Evolutionary conservation across 2,113 vertebrate genomes (phyloP).

Genomic region (Labeo catla): DNA sequence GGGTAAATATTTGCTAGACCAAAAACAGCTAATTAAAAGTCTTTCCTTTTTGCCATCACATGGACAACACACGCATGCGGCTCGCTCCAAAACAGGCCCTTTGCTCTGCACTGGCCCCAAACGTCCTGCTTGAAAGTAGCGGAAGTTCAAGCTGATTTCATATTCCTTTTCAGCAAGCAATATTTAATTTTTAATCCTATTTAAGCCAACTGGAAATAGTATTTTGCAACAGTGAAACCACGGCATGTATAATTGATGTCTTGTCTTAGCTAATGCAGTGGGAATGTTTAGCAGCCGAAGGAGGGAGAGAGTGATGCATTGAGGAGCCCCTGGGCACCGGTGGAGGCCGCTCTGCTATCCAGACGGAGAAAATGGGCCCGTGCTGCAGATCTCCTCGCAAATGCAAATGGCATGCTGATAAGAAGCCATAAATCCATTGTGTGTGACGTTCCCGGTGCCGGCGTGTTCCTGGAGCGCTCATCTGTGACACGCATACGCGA

Average conservation of each 20-base stretch:
- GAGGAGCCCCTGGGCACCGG: constrained; percentile 46
- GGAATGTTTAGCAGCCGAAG: constrained; percentile 54
- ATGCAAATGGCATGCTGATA: constrained; percentile 63
- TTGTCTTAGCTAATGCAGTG: constrained; percentile 54
- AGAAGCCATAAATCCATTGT: constrained; percentile 57
- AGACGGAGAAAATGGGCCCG: constrained; percentile 14
- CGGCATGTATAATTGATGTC: constrained; percentile 63
- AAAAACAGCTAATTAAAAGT: constrained; percentile 53
- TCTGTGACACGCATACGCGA: constrained; percentile 15
- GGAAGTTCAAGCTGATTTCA: constrained; percentile 52
- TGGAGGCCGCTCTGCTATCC: constrained; percentile 22
- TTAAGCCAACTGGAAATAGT: constrained; percentile 63
- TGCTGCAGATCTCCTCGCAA: constrained; percentile 52
- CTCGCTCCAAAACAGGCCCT: constrained; percentile 32
- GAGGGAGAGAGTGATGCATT: constrained; percentile 36
- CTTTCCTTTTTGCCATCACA: constrained; percentile 24
- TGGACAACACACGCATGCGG: neutral
- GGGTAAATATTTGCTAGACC: constrained; percentile 55
- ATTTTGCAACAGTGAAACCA: constrained; percentile 66
- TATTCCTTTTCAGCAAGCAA: constrained; percentile 62
- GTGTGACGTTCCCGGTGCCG: constrained; percentile 28
- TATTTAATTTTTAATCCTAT: constrained; percentile 67
- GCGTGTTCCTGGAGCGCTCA: constrained; percentile 1
- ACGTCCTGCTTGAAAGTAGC: constrained; percentile 49
- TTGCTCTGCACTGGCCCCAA: constrained; percentile 24